Evolutionary conservation across 2,797 vertebrate genomes (phyloP), one percentile per base, ranked within the genome.

Genomic region (Ctenopoma multispine): DNA sequence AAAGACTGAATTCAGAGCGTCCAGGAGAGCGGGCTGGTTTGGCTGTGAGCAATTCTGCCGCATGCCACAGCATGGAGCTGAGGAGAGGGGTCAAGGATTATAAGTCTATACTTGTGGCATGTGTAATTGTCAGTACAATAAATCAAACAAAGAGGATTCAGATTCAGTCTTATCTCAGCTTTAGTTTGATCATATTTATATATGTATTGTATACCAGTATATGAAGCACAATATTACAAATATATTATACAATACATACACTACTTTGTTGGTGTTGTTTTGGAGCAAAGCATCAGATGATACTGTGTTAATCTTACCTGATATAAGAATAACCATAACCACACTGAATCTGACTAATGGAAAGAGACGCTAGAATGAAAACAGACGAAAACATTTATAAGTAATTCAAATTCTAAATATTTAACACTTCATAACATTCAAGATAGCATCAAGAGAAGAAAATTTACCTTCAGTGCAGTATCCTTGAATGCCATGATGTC

Each of bases 1-100:
- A 47, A 95, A 90, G 23, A 88, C 13, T 0, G 81, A 77, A n/a
- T 51, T 41, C 69, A 95, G 75, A 21, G 87, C 90, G 4, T 77
- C 4, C 58, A 93, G 75, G 36, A 94, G 80, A 6, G 86, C 77
- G 0, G 24, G 64, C 10, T 83, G 86, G 70, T 50, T 79, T 0
- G 92, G 85, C 11, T 76, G 4, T 2, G 91, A 84, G 63, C 93
- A 94, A 54, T 81, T 92, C 48, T 92, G 1, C 1, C 9, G 3
- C 3, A 71, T 1, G 7, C 17, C 21, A 6, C 67, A 15, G 61
- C 72, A 77, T 2, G 58, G 41, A 65, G 40, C 92, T 92, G 80
- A 54, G 0, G 13, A 56, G 1, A 60, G 4, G 34, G 71, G 21
- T 60, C 2, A 13, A 57, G 44, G 4, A 48, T 3, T n/a, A 10